phyloP scores from a whole-genome alignment of 2,113 vertebrate genomes.

The Otolemur garnettii region DNA sequence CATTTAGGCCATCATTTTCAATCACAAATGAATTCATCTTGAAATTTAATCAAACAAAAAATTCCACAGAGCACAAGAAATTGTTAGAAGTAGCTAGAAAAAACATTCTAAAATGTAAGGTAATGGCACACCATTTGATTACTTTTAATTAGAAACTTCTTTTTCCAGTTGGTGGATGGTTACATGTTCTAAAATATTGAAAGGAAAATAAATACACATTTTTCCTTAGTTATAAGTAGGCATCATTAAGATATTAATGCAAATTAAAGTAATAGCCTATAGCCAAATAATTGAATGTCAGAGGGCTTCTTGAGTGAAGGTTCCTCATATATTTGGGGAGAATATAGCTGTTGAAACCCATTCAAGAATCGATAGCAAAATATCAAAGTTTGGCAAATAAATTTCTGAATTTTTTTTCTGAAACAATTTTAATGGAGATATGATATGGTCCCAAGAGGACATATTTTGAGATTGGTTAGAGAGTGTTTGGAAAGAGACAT shows the following conservation, averaged over 20 bases:
- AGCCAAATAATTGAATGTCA: background rate
- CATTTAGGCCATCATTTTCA: conserved; percentile 80
- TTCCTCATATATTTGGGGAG: background rate
- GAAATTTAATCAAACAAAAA: conserved; percentile 75
- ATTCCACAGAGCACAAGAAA: conserved; percentile 69
- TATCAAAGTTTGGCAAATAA: background rate
- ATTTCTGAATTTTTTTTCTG: background rate
- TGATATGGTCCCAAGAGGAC: background rate
- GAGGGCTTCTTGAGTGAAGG: background rate
- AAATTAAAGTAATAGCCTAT: conserved; percentile 61
- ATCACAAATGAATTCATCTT: conserved; percentile 83
- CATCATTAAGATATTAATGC: conserved; percentile 13
- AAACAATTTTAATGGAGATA: background rate
- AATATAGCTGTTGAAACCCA: background rate
- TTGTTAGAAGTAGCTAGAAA: conserved; percentile 78
- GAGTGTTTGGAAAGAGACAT: conserved; percentile 10
- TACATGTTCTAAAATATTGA: background rate
- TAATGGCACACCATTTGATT: conserved; percentile 55
- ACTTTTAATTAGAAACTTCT: conserved; percentile 38
- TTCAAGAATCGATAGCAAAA: background rate
- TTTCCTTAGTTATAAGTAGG: conserved; percentile 64
- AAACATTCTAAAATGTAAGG: conserved; percentile 79
- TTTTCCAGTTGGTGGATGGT: background rate
- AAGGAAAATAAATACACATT: background rate
- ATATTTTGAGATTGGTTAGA: conserved; percentile 55